phyloP scores from a whole-genome alignment of 2,113 vertebrate species.

The Sapayoa aenigma region DNA sequence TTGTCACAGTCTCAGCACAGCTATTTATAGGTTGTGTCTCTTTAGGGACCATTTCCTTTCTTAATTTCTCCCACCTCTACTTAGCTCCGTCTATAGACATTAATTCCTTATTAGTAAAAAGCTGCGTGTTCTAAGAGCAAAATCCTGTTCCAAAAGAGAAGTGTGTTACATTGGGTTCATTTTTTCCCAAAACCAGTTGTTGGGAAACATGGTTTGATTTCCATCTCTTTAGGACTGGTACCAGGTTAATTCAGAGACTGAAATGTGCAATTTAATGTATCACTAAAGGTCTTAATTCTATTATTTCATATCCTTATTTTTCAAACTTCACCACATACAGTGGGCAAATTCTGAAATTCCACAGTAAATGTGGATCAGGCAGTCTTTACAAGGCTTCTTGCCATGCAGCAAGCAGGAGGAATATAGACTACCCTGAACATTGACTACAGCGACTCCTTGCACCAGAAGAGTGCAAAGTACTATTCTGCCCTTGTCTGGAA shows the following conservation, averaged over 20 bases:
- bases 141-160: background rate
- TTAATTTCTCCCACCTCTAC: background rate
- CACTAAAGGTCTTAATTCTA: background rate
- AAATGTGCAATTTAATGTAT: background rate
- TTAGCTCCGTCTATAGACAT: background rate
- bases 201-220: background rate
- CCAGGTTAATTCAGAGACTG: background rate
- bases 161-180: background rate
- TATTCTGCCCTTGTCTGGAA: background rate
- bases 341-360: background rate
- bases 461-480: background rate
- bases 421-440: background rate
- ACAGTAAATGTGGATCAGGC: background rate
- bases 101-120: background rate
- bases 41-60: slow-evolving; percentile 34
- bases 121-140: background rate
- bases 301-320: background rate
- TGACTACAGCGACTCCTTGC: background rate
- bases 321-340: background rate
- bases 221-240: background rate
- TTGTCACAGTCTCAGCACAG: slow-evolving; percentile 25
- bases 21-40: slow-evolving; percentile 59
- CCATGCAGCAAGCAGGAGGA: background rate
- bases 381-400: background rate
- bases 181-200: background rate